Conservation (phyloP, 2,888 invertebrate genomes). For the Geotrupes spiniger region DNA sequence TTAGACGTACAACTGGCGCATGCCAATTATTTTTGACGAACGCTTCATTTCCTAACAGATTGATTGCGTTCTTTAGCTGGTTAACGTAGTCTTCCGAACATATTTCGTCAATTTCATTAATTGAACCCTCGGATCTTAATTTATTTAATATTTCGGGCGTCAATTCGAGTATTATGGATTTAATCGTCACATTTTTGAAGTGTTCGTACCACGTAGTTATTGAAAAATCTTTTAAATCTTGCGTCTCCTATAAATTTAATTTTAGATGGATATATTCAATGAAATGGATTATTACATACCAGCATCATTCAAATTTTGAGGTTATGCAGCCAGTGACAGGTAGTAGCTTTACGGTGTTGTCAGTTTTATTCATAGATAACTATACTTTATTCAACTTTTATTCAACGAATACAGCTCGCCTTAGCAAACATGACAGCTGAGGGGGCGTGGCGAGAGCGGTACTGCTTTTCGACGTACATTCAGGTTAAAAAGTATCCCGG, state of each 20-base stretch:
- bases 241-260: slow-evolving; percentile 40
- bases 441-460: too few relatives aligned
- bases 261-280: too few relatives aligned
- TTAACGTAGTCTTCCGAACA: slow-evolving; percentile 30
- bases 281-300: too few relatives aligned
- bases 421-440: too few relatives aligned
- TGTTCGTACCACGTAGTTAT: slow-evolving; percentile 41
- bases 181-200: slow-evolving; percentile 38
- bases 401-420: too few relatives aligned
- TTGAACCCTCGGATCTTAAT: slow-evolving; percentile 31
- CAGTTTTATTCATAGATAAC: too few relatives aligned
- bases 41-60: slow-evolving; percentile 34
- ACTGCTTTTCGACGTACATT: too few relatives aligned
- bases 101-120: slow-evolving; percentile 29
- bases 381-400: too few relatives aligned
- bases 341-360: too few relatives aligned
- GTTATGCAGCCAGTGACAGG: too few relatives aligned
- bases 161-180: slow-evolving; percentile 40
- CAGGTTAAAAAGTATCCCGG: too few relatives aligned
- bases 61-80: slow-evolving; percentile 40
- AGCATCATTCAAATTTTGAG: too few relatives aligned
- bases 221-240: slow-evolving; percentile 44
- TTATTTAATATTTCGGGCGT: slow-evolving; percentile 35
- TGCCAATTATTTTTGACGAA: slow-evolving; percentile 49
- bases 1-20: slow-evolving; percentile 38